Conservation (phyloP, 2,113 vertebrate genomes). For the Rhagologus leucostigma region DNA sequence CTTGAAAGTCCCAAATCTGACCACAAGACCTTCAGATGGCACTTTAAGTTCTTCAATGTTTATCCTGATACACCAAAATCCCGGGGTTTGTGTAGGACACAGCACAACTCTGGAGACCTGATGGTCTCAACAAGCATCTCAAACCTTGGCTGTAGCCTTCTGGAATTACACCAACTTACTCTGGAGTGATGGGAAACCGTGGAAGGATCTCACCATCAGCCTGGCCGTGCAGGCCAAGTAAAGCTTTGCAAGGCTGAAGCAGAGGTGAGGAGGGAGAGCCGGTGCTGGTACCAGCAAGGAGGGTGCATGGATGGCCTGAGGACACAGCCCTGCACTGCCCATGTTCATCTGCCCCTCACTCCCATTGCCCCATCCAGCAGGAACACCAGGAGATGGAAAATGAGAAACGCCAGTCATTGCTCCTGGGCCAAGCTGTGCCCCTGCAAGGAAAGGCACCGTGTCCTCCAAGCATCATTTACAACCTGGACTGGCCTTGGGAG, state of each 20-base stretch:
- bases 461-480: not conserved
- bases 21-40: not conserved
- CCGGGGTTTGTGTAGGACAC: not conserved
- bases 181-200: rapidly evolving
- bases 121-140: not conserved
- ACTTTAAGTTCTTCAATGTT: not conserved
- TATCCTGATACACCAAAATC: not conserved
- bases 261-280: not conserved
- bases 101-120: not conserved
- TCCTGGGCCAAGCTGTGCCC: not conserved
- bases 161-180: not conserved
- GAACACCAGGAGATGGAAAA: not conserved
- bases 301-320: not conserved
- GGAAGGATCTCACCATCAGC: not conserved
- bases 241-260: not conserved
- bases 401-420: rapidly evolving
- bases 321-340: not conserved
- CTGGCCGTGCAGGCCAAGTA: not conserved
- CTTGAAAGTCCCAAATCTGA: not conserved
- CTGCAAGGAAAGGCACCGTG: not conserved
- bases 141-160: not conserved
- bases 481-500: too few relatives aligned
- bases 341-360: rapidly evolving
- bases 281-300: not conserved
- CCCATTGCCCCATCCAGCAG: not conserved